Percentiles rank a stretch among this genome's conserved stretches.
These are phyloP conservation scores for Habroteleia sp. DNA, from an alignment of 2,888 invertebrate species.

Conservation along the genomic window DNA sequence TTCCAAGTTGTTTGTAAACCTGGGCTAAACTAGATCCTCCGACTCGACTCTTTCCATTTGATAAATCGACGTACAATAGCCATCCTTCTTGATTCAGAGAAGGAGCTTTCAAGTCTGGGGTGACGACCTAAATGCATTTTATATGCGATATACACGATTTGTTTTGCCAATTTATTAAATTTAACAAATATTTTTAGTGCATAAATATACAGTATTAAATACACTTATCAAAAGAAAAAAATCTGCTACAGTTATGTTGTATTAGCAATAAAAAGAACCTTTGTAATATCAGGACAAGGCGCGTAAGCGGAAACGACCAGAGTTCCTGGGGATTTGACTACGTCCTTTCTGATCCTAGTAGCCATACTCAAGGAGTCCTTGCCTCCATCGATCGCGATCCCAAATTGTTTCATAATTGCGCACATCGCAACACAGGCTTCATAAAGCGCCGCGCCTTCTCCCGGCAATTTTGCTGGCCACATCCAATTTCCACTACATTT, in stretches of 20 bases:
- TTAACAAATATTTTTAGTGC: too few species aligned
- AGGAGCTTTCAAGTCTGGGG: conserved; percentile 93
- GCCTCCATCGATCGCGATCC: conserved; percentile 96
- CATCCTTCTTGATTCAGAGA: conserved; percentile 84
- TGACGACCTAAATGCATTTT: conserved; percentile 83
- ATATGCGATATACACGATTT: too few species aligned
- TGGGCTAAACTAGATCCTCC: conserved; percentile 97
- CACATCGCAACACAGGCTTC: conserved; percentile 95
- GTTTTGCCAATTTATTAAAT: too few species aligned
- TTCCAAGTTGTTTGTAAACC: conserved; percentile 92
- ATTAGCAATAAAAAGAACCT: conserved; percentile 49
- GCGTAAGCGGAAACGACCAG: conserved; percentile 98
- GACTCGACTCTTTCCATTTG: conserved; percentile 87
- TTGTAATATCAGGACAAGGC: conserved; percentile 92
- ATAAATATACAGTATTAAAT: too few species aligned
- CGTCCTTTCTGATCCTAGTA: conserved; percentile 88
- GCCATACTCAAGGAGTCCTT: conserved; percentile 99
- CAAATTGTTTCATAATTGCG: conserved; percentile 89
- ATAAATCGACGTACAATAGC: conserved; percentile 90
- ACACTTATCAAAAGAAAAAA: too few species aligned
- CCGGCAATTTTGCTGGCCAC: conserved; percentile 98
- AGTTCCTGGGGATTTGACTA: conserved; percentile 91
- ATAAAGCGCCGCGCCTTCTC: conserved; percentile 93
- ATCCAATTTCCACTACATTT: conserved; percentile 99
- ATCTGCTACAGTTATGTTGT: too few species aligned